Evolutionary conservation across 30 jellyfish, hydroid and myxozoan genomes (phyloP), one percentile per base, ranked within the genome.

Genomic region (Haliclystus octoradiatus): DNA sequence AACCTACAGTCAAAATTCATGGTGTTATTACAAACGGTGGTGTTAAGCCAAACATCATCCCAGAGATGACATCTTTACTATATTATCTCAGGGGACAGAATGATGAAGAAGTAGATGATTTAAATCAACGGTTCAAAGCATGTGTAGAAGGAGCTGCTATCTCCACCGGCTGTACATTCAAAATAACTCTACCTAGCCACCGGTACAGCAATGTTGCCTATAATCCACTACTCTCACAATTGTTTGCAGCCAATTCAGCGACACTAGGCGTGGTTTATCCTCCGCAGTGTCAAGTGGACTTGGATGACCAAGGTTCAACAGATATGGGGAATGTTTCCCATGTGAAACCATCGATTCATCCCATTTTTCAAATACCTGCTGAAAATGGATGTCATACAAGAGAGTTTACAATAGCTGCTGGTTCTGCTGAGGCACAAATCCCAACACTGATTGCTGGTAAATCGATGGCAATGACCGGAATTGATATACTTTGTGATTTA

Each of bases 81-180:
- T 81, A 72, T 53, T 81, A 50, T 50, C 71, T 82, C 5, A 81
- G 98, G 4, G 95, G 91, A 13, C 51, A 77, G 15, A 82, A 80
- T 7, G 84, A 76, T 49, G 79, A 68, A 23, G 95, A 89, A 40
- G 64, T 75, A n/a, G 81, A 70, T 53, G 87, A 50, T 22, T 60
- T 84, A 26, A 68, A 62, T 28, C 66, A 77, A 49, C 75, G 69
- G 49, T 87, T 89, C 0, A 27, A 66, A 31, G 84, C 64, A 0
- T 81, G 95, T 73, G 98, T 94, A 3, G 46, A 71, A n/a, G 98
- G 94, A 14, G 94, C 98, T 23, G 93, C 98, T 1, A 47, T 52
- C 7, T 66, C 98, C 0, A 89, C 98, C 27, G 98, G 98, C 81
- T 12, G 9, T 27, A 4, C 12, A 23, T 66, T 30, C 15, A 5